phyloP scores from a whole-genome alignment of 1,140 invertebrate genomes.

The Phocides pigmalion region DNA sequence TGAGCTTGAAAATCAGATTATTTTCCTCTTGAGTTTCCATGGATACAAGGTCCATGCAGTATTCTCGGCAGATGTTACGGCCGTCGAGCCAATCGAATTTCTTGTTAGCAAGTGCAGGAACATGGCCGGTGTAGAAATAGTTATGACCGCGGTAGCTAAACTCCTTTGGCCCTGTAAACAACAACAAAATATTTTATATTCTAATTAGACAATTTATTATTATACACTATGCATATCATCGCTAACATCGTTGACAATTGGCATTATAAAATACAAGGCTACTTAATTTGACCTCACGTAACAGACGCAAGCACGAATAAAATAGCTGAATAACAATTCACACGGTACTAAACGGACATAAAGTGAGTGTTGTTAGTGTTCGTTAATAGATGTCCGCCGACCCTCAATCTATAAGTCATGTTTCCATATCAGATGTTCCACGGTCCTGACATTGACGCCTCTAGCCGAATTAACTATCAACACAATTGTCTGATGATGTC shows the following conservation, averaged over 20 bases:
- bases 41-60: slow-evolving; percentile 96
- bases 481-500: slow-evolving; percentile 45
- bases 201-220: slow-evolving; percentile 19
- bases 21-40: slow-evolving; percentile 95
- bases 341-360: slow-evolving; percentile 38
- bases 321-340: slow-evolving; percentile 57
- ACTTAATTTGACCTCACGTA: slow-evolving; percentile 47
- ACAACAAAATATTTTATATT: slow-evolving; percentile 34
- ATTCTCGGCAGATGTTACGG: slow-evolving; percentile 94
- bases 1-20: slow-evolving; percentile 93
- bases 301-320: slow-evolving; percentile 43
- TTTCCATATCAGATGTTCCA: slow-evolving; percentile 52
- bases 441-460: slow-evolving; percentile 69
- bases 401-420: slow-evolving; percentile 56
- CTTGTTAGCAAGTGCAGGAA: slow-evolving; percentile 89
- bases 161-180: slow-evolving; percentile 91
- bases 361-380: slow-evolving; percentile 43
- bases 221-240: slow-evolving; percentile 19
- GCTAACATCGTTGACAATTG: slow-evolving; percentile 34
- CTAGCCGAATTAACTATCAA: slow-evolving; percentile 48
- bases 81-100: slow-evolving; percentile 96
- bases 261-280: slow-evolving; percentile 43
- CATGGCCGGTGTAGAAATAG: slow-evolving; percentile 94
- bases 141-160: slow-evolving; percentile 94
- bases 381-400: slow-evolving; percentile 55